phyloP scores from a whole-genome alignment of 2,113 vertebrate species.

The Vulpes lagopus region DNA sequence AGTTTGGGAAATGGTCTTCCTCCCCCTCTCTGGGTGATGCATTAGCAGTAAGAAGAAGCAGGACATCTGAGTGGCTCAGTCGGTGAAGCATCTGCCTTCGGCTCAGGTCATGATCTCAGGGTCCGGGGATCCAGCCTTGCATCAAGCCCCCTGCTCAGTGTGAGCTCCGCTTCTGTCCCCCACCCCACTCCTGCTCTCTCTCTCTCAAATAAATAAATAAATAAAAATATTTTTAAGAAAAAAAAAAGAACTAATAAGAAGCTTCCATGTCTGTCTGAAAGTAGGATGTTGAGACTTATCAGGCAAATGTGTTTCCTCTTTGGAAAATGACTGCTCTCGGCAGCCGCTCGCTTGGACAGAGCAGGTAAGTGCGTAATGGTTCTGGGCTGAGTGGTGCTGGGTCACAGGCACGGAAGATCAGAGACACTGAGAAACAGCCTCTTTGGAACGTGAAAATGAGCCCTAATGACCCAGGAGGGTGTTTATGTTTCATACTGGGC shows the following conservation, averaged over 20 bases:
- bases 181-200: too few relatives aligned
- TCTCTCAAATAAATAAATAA: not conserved
- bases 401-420: rapidly evolving
- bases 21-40: rapidly evolving
- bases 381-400: not conserved
- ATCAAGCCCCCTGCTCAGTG: not conserved
- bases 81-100: not conserved
- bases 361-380: rapidly evolving
- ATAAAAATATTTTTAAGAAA: not conserved
- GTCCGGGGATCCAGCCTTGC: not conserved
- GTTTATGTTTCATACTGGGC: not conserved
- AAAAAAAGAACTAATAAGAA: not conserved
- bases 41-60: not conserved
- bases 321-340: not conserved
- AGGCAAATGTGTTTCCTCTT: not conserved
- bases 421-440: rapidly evolving
- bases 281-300: not conserved
- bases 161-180: not conserved
- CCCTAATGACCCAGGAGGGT: not conserved
- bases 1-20: not conserved
- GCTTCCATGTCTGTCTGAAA: rapidly evolving
- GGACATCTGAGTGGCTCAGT: not conserved
- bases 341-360: not conserved
- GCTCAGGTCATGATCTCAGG: not conserved
- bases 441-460: not conserved